A percentile compares a stretch with the other conserved stretches of the same genome.
Evolutionary conservation across 2,113 vertebrate genomes (phyloP).

Genomic region (Eulemur macaco): DNA sequence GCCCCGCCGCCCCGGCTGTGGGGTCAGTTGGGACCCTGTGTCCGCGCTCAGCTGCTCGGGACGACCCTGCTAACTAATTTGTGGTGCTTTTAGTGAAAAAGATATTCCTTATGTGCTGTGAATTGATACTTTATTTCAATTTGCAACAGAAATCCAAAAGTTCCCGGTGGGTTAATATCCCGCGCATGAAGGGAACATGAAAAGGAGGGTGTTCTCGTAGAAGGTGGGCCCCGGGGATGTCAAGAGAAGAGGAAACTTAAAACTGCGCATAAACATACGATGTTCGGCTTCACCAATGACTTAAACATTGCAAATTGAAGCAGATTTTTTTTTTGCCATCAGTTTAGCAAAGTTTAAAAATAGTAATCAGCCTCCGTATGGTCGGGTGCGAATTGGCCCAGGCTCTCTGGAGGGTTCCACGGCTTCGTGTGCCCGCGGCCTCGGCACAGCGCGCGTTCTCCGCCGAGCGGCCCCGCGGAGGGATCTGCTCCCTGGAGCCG

Average conservation of each 20-base stretch:
- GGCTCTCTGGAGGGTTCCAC: neutral
- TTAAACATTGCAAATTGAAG: neutral
- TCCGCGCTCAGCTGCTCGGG: neutral
- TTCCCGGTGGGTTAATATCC: neutral
- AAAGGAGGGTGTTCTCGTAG: neutral
- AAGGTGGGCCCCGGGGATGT: neutral
- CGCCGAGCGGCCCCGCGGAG: too few species aligned
- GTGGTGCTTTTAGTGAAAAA: neutral
- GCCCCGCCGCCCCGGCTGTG: too few species aligned
- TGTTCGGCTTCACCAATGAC: neutral
- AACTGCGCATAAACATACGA: neutral
- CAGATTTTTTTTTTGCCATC: neutral
- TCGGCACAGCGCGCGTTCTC: too few species aligned
- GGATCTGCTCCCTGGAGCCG: too few species aligned
- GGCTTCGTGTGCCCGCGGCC: accelerated
- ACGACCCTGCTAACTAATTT: neutral
- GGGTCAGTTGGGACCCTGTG: too few species aligned
- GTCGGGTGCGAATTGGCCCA: neutral
- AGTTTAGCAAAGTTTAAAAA: neutral
- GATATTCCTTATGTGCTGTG: neutral
- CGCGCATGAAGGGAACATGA: neutral
- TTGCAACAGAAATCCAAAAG: neutral
- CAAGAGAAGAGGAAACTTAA: neutral
- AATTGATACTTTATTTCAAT: neutral
- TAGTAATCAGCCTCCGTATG: neutral